A percentile compares a stretch with the other conserved stretches of the same genome.
Evolutionary conservation across 2,888 invertebrate genomes (phyloP).

Genomic region (Hoplodrina ambigua): DNA sequence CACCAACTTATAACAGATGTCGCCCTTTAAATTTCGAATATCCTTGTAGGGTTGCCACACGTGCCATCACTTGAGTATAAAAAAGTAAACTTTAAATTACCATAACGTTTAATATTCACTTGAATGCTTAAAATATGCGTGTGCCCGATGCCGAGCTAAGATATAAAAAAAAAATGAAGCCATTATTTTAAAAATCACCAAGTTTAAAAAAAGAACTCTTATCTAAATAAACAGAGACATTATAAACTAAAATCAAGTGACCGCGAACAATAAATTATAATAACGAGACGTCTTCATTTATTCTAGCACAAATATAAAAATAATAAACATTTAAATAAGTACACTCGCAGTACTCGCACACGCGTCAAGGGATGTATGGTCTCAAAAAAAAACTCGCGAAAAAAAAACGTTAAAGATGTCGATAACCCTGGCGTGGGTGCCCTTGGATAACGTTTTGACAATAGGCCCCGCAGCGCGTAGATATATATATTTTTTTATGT

Average conservation of each 20-base stretch:
- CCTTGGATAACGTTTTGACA: conserved; percentile 65
- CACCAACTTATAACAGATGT: conserved; percentile 51
- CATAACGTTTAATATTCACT: background rate
- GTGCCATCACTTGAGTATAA: background rate
- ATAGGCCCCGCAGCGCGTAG: conserved; percentile 54
- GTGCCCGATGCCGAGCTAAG: background rate
- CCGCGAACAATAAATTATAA: conserved; percentile 42
- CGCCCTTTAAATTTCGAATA: conserved; percentile 57
- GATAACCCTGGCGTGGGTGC: conserved; percentile 59
- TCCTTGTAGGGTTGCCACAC: conserved; percentile 40
- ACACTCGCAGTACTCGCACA: conserved; percentile 18
- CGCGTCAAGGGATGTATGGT: conserved; percentile 25
- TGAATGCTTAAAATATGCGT: background rate
- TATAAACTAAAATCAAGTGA: conserved; percentile 13
- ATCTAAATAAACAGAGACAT: conserved; percentile 28
- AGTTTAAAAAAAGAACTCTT: conserved; percentile 5
- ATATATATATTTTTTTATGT: conserved; percentile 61
- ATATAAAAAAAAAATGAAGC: background rate
- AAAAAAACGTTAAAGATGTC: conserved; percentile 33
- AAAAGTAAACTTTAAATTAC: background rate
- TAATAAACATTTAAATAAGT: conserved; percentile 12
- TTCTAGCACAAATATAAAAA: conserved; percentile 14
- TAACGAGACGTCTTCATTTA: conserved; percentile 12
- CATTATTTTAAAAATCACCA: conserved; percentile 2
- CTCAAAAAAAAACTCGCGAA: conserved; percentile 19